Percentiles rank a stretch among this genome's conserved stretches.
These are phyloP conservation scores for Calyptommatus sinebrachiatus DNA, from an alignment of 2,113 vertebrate genomes.

Conservation along the genomic window DNA sequence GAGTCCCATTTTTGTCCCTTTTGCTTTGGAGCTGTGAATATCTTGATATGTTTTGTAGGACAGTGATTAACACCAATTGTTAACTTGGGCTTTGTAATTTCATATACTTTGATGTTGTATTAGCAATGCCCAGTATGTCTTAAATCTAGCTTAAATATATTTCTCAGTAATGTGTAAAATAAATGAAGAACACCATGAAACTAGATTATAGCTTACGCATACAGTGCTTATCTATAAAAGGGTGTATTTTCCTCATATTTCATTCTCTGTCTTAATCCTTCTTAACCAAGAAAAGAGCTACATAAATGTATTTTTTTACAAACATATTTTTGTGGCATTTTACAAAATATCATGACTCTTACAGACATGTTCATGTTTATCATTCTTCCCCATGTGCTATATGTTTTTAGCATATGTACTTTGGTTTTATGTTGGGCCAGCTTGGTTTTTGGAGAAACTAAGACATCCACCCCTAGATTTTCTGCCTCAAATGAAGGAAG, in stretches of 20 bases:
- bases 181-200: slow-evolving; percentile 34
- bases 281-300: slow-evolving; percentile 13
- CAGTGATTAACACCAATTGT: neutral
- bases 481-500: too few relatives aligned
- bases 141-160: slow-evolving; percentile 19
- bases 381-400: neutral
- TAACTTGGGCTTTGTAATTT: slow-evolving; percentile 19
- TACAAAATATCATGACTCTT: slow-evolving; percentile 9
- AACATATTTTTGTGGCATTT: neutral
- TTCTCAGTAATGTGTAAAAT: slow-evolving; percentile 22
- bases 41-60: neutral
- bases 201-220: slow-evolving; percentile 5
- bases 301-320: neutral
- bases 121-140: slow-evolving; percentile 17
- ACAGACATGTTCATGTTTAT: neutral
- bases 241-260: neutral
- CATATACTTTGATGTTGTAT: slow-evolving; percentile 18
- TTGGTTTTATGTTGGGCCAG: neutral
- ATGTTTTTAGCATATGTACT: neutral
- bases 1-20: neutral
- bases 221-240: neutral
- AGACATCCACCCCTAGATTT: too few relatives aligned
- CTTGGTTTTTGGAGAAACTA: too few relatives aligned
- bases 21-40: neutral
- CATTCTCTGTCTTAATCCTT: neutral